These are phyloP conservation scores for Eurystomus glaucurus DNA, from an alignment of 2,797 vertebrate species.

Conservation along the genomic window DNA sequence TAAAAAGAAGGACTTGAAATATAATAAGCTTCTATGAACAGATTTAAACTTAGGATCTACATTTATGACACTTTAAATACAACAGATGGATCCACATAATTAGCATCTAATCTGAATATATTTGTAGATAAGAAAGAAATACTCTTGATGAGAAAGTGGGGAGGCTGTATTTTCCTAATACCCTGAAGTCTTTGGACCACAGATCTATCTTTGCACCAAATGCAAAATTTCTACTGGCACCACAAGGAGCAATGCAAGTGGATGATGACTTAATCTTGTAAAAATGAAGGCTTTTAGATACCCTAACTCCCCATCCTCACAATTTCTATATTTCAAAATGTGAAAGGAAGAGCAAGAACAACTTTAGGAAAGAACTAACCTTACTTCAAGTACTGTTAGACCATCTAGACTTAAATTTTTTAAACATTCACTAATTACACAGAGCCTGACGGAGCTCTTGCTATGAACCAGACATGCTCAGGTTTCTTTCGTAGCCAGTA, in stretches of 20 bases:
- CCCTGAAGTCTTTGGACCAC: not conserved
- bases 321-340: not conserved
- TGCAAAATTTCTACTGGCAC: not conserved
- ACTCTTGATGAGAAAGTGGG: constrained; percentile 51
- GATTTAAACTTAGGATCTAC: constrained; percentile 44
- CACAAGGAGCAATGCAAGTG: not conserved
- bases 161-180: not conserved
- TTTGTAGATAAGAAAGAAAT: constrained; percentile 62
- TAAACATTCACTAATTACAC: not conserved
- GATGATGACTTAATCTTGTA: not conserved
- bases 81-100: constrained; percentile 82
- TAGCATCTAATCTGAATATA: constrained; percentile 80
- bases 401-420: not conserved
- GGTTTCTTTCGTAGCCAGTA: not conserved
- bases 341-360: not conserved
- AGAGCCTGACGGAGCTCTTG: not conserved
- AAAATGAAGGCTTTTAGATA: not conserved
- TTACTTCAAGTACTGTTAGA: not conserved
- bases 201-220: not conserved
- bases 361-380: not conserved
- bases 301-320: not conserved
- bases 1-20: constrained; percentile 50
- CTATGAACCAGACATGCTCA: not conserved
- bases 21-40: constrained; percentile 21
- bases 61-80: constrained; percentile 56